Percentiles rank a stretch among this genome's conserved stretches.
phyloP scores from a whole-genome alignment of 2,113 vertebrate genomes.

The Mugil cephalus region DNA sequence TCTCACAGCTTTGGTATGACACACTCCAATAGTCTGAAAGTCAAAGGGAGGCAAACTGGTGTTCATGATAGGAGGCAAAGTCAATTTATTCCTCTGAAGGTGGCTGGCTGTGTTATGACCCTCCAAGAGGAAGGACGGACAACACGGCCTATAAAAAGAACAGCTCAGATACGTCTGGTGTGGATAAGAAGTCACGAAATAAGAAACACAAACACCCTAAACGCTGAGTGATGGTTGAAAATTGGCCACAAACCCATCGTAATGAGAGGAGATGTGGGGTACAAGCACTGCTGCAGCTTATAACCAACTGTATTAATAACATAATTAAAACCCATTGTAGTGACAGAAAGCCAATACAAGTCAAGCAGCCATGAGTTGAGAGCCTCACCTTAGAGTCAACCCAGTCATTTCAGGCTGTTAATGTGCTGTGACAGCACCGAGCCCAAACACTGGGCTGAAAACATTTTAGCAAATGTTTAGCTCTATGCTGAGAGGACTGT shows the following conservation, averaged over 20 bases:
- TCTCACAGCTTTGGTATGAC: slow-evolving; percentile 65
- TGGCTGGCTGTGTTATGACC: not conserved
- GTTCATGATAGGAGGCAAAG: slow-evolving; percentile 4
- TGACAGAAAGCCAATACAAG: too few species aligned
- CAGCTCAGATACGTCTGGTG: too few species aligned
- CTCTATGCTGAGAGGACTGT: not conserved
- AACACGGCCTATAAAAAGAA: too few species aligned
- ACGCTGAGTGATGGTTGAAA: too few species aligned
- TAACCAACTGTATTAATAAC: too few species aligned
- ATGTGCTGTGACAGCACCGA: not conserved
- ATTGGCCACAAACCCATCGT: too few species aligned
- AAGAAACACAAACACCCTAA: too few species aligned
- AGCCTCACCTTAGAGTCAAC: not conserved
- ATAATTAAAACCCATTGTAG: not conserved
- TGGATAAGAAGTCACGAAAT: too few species aligned
- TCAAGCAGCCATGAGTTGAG: not conserved
- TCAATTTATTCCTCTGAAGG: not conserved
- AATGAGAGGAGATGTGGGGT: too few species aligned
- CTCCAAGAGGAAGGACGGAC: too few species aligned
- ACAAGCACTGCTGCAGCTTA: too few species aligned
- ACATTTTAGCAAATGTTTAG: not conserved
- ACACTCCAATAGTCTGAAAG: slow-evolving; percentile 25
- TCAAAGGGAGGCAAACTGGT: slow-evolving; percentile 41
- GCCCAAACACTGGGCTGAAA: not conserved
- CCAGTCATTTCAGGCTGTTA: not conserved